phyloP scores from a whole-genome alignment of 2,113 vertebrate genomes.

The Rhinolophus ferrumequinum region DNA sequence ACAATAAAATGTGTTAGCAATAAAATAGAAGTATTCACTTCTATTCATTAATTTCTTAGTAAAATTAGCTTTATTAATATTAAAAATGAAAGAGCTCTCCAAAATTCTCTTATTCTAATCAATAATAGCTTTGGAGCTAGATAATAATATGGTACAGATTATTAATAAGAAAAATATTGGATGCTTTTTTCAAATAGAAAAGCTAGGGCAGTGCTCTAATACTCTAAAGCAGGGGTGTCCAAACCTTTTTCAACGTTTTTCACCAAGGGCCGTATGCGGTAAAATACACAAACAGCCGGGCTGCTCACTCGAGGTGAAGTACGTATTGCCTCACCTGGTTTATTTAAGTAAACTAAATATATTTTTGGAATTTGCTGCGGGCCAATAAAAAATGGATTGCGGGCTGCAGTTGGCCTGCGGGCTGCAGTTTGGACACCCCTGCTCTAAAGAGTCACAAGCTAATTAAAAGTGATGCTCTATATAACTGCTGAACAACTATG shows the following conservation, averaged over 20 bases:
- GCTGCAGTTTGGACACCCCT: too few relatives aligned
- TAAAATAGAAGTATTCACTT: not conserved
- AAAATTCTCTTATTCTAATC: not conserved
- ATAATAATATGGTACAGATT: not conserved
- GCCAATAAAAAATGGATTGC: too few relatives aligned
- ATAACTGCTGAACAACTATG: too few relatives aligned
- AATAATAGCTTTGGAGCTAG: not conserved
- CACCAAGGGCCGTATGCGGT: too few relatives aligned
- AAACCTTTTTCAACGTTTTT: too few relatives aligned
- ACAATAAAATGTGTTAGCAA: constrained; percentile 5
- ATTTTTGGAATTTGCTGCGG: too few relatives aligned
- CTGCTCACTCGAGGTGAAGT: too few relatives aligned
- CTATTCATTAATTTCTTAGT: constrained; percentile 21
- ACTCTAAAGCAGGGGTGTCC: too few relatives aligned
- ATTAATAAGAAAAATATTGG: constrained; percentile 1
- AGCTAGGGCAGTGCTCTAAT: not conserved
- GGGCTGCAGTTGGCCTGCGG: too few relatives aligned
- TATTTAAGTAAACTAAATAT: too few relatives aligned
- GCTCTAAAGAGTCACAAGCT: not conserved
- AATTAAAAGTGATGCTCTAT: not conserved
- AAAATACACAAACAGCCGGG: too few relatives aligned
- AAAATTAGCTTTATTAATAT: constrained; percentile 25
- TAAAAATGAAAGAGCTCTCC: not conserved
- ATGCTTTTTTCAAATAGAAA: not conserved
- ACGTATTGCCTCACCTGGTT: too few relatives aligned